A percentile compares a stretch with the other conserved stretches of the same genome.
Evolutionary conservation across 2,113 vertebrate genomes (phyloP).

Genomic region (Clarias gariepinus): DNA sequence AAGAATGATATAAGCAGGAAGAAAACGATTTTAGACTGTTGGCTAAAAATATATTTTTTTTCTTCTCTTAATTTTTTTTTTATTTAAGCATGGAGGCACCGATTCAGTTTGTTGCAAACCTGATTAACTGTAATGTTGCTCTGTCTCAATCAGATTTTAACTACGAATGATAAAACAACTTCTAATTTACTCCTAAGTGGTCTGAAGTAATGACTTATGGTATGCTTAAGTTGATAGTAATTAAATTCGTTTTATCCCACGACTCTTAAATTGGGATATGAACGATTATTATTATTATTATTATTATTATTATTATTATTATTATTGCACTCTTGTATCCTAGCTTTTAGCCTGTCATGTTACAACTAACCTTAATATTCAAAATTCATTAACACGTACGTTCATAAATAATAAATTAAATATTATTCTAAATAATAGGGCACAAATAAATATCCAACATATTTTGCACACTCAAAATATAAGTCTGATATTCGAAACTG

Average conservation of each 20-base stretch:
- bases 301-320: not conserved
- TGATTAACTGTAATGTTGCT: not conserved
- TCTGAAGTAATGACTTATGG: not conserved
- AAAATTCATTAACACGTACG: not conserved
- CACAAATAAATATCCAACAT: not conserved
- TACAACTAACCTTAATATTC: not conserved
- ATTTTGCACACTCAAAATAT: not conserved
- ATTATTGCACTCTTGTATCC: not conserved
- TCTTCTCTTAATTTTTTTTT: not conserved
- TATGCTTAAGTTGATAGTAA: not conserved
- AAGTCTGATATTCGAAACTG: not conserved
- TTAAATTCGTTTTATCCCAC: not conserved
- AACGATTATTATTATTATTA: too few species aligned
- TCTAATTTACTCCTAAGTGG: not conserved
- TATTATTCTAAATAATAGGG: not conserved
- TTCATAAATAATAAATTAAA: not conserved
- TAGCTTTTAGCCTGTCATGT: not conserved
- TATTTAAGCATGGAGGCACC: not conserved
- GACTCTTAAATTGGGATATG: not conserved
- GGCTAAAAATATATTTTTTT: not conserved
- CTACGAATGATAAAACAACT: not conserved
- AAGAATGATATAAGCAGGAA: not conserved
- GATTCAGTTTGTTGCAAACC: not conserved
- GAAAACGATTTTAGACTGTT: not conserved
- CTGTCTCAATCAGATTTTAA: not conserved